Evolutionary conservation across 2,113 vertebrate genomes (phyloP).

Genomic region (Hypocryptadius cinnamomeus): DNA sequence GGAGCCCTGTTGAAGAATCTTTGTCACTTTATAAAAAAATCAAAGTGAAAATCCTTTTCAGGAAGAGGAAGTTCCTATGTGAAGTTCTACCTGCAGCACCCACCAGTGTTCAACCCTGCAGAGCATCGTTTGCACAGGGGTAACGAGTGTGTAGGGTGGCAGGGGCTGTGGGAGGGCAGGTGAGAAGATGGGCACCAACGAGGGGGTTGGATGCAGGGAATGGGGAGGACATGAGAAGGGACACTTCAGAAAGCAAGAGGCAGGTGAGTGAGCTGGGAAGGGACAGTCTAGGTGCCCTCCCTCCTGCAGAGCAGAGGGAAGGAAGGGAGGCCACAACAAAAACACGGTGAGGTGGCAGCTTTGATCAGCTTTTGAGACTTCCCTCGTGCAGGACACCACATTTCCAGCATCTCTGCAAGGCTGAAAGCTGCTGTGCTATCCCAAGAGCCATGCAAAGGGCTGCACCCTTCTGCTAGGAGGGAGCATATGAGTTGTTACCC

Average conservation of each 20-base stretch:
- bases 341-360: accelerated
- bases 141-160: accelerated
- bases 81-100: background rate
- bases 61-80: background rate
- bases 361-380: background rate
- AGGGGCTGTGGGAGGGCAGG: background rate
- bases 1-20: background rate
- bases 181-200: background rate
- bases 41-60: background rate
- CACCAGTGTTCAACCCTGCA: background rate
- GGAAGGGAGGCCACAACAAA: background rate
- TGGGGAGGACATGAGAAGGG: background rate
- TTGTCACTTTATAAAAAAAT: background rate
- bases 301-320: accelerated
- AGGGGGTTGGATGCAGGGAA: background rate
- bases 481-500: background rate
- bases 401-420: background rate
- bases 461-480: background rate
- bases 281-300: background rate
- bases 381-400: accelerated
- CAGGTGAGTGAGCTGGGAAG: background rate
- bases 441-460: background rate
- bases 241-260: background rate
- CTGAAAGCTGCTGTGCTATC: background rate
- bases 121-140: background rate